A percentile compares a stretch with the other conserved stretches of the same genome.
Conservation (phyloP, 2,113 vertebrate genomes). For the Mormyrus lacerda region DNA sequence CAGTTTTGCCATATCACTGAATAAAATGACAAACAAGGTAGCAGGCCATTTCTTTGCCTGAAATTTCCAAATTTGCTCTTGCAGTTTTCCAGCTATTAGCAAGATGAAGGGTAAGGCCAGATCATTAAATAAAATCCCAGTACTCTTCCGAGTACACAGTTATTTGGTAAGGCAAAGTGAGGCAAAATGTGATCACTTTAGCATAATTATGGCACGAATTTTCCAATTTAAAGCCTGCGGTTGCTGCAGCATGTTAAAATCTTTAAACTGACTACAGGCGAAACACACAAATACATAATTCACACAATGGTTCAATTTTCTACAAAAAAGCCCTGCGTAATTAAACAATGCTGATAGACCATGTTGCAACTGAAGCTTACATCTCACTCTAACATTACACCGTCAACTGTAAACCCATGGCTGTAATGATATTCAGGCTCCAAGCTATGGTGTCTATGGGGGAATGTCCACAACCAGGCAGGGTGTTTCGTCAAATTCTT, state of each 20-base stretch:
- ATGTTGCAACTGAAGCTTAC: slow-evolving; percentile 14
- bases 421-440: slow-evolving; percentile 24
- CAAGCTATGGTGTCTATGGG: not conserved
- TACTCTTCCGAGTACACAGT: not conserved
- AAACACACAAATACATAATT: slow-evolving; percentile 1
- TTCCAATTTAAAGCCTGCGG: not conserved
- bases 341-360: slow-evolving; percentile 15
- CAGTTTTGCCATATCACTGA: not conserved
- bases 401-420: slow-evolving; percentile 15
- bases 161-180: not conserved
- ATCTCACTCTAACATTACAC: not conserved
- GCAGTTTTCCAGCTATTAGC: not conserved
- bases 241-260: not conserved
- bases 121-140: not conserved
- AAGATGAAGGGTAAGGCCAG: not conserved
- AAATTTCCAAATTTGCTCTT: not conserved
- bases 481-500: slow-evolving; percentile 15
- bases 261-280: not conserved
- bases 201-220: not conserved
- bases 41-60: not conserved
- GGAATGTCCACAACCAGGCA: not conserved
- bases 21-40: not conserved
- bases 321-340: not conserved
- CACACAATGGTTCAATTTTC: not conserved
- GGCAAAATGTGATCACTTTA: not conserved